Percentiles rank a stretch among this genome's conserved stretches.
Evolutionary conservation across 2,888 invertebrate genomes (phyloP).

Genomic region (Strigamia transsilvanica): DNA sequence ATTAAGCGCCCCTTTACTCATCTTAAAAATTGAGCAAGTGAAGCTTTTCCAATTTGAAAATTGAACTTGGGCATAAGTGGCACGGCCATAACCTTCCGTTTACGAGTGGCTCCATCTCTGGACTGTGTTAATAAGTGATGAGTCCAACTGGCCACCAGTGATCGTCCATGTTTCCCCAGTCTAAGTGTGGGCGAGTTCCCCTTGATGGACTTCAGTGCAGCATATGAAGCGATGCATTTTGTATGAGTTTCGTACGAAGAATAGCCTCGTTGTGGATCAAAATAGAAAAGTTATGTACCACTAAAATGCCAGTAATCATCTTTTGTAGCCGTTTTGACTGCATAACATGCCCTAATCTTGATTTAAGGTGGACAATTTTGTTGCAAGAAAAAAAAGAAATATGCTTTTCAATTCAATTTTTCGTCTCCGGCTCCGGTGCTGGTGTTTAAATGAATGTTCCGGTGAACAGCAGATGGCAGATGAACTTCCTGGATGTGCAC

Average conservation of each 20-base stretch:
- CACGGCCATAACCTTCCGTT: constrained; percentile 2
- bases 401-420: not conserved
- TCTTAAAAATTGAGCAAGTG: constrained; percentile 24
- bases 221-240: constrained; percentile 3
- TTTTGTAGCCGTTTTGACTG: constrained; percentile 34
- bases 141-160: constrained; percentile 34
- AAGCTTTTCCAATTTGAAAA: constrained; percentile 34
- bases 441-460: constrained; percentile 5
- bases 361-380: not conserved
- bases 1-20: constrained; percentile 14
- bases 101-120: constrained; percentile 35
- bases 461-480: not conserved
- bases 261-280: constrained; percentile 12
- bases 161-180: constrained; percentile 3
- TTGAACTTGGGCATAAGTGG: constrained; percentile 34
- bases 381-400: not conserved
- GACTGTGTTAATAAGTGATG: constrained; percentile 28
- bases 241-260: constrained; percentile 15
- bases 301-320: constrained; percentile 38
- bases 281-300: constrained; percentile 7
- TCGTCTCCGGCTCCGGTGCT: not conserved
- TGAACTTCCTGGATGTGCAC: constrained; percentile 12
- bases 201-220: constrained; percentile 29
- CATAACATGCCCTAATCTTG: not conserved
- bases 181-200: constrained; percentile 22